Percentiles rank a stretch among this genome's conserved stretches.
phyloP scores from a whole-genome alignment of 2,888 invertebrate species.

The Pandemis corylana region DNA sequence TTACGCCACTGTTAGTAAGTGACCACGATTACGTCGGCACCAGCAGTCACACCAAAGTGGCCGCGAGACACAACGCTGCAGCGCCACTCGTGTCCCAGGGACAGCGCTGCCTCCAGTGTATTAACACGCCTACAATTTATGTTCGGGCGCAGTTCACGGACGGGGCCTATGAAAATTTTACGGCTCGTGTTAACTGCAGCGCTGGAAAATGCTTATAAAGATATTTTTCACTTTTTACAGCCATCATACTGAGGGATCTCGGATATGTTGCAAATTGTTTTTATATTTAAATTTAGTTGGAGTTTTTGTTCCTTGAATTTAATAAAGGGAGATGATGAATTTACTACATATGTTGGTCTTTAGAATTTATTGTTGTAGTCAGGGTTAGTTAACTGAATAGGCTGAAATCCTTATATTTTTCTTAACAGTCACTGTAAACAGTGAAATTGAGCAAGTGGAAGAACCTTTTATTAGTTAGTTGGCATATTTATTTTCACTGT shows the following conservation, averaged over 20 bases:
- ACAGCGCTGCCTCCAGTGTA: constrained; percentile 58
- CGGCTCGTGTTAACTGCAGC: constrained; percentile 60
- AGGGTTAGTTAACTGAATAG: not conserved
- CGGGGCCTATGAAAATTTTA: constrained; percentile 69
- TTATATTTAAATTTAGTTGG: constrained; percentile 11
- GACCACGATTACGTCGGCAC: not conserved
- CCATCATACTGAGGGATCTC: constrained; percentile 17
- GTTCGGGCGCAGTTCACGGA: constrained; percentile 53
- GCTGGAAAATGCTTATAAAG: constrained; percentile 60
- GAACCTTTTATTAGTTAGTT: too few relatives aligned
- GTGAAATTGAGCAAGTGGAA: too few relatives aligned
- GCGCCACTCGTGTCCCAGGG: constrained; percentile 32
- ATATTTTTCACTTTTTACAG: constrained; percentile 48
- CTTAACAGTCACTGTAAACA: too few relatives aligned
- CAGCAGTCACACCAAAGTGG: constrained; percentile 40
- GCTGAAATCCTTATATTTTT: not conserved
- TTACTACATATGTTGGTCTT: too few relatives aligned
- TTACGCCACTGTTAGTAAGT: too few relatives aligned
- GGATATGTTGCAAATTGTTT: constrained; percentile 29
- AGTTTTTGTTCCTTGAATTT: constrained; percentile 2
- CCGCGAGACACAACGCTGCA: not conserved
- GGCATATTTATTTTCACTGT: too few relatives aligned
- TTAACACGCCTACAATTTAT: constrained; percentile 68
- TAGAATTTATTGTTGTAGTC: not conserved
- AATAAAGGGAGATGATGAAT: constrained; percentile 5